These are phyloP conservation scores for Oncorhynchus keta DNA, from an alignment of 2,113 vertebrate species.

Conservation along the genomic window DNA sequence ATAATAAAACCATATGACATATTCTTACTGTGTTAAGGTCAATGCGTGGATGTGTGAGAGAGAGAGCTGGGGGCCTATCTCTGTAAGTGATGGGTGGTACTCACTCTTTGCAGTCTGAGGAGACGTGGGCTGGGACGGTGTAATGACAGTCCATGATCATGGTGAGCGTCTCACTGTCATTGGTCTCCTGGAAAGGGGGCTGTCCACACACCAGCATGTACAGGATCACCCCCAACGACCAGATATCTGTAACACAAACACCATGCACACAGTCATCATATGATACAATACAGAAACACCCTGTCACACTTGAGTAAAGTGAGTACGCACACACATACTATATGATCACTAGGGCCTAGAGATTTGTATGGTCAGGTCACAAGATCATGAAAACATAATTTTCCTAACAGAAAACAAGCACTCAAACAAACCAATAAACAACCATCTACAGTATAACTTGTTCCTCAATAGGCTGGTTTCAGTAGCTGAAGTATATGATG, in stretches of 20 bases:
- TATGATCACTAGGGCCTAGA: too few relatives aligned
- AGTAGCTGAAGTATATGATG: neutral
- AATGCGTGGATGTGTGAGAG: too few relatives aligned
- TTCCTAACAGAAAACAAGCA: neutral
- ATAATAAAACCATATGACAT: too few relatives aligned
- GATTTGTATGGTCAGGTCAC: too few relatives aligned
- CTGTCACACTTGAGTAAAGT: neutral
- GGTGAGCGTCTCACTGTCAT: slow-evolving; percentile 89
- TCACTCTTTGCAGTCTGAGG: slow-evolving; percentile 79
- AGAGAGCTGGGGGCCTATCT: too few relatives aligned
- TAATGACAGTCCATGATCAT: slow-evolving; percentile 92
- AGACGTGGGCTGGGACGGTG: slow-evolving; percentile 75
- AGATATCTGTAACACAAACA: slow-evolving; percentile 78
- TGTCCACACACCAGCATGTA: slow-evolving; percentile 88
- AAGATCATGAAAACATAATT: too few relatives aligned
- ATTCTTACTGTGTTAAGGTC: neutral
- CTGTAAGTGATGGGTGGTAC: slow-evolving; percentile 37
- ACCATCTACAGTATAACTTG: neutral
- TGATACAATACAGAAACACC: neutral
- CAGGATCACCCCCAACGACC: slow-evolving; percentile 89
- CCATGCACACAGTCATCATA: slow-evolving; percentile 2
- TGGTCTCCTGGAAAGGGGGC: slow-evolving; percentile 88
- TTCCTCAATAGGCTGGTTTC: neutral
- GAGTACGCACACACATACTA: neutral
- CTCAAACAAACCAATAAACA: neutral